Base-by-base conservation (phyloP, 2,113 vertebrate genomes). In the Esox niger region DNA sequence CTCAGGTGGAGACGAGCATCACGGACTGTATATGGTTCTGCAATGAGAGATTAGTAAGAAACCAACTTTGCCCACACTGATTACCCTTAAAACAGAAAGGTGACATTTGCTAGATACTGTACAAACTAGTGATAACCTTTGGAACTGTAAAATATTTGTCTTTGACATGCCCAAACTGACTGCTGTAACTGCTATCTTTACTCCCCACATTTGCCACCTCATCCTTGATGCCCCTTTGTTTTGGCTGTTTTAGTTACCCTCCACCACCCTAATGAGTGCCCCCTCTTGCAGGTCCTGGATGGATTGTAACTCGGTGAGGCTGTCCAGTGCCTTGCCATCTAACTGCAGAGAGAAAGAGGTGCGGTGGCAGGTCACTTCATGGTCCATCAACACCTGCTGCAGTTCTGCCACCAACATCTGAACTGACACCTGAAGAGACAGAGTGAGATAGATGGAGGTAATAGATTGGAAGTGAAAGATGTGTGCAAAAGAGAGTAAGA, bases 281-380 rank as follows among this genome's bases (percentile, higher is more conserved):
- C 93, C 93, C n/a, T 97, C 94, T 86, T 92, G 87, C 29, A 98
- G 84, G 5, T 92, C 93, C 78, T 93, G 91, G 2, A 98, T 91
- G 0, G 93, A 94, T 70, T 90, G 86, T 7, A 98, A 91, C 83
- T 96, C 92, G 6, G 93, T 88, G 56, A 94, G 95, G 83, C 91
- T 92, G 79, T 99, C 95, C 0, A 99, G 89, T 29, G 91, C 83
- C 0, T 90, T 88, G 70, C 94, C 92, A 0, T 95, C 93, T 74
- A 97, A 88, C 79, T 96, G 95, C 74, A 99, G 87, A 0, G 95
- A 98, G 89, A 98, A 99, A 79, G 96, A 97, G 0, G 96, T 98
- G 61, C 94, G 91, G 54, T 95, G 94, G 82, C 96, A 96, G 0
- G 95, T 98, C 63, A 95, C 90, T 77, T 98, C 94, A 0, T 95